Evolutionary conservation across 2,888 invertebrate genomes (phyloP).

Genomic region (Dryadula phaetusa): DNA sequence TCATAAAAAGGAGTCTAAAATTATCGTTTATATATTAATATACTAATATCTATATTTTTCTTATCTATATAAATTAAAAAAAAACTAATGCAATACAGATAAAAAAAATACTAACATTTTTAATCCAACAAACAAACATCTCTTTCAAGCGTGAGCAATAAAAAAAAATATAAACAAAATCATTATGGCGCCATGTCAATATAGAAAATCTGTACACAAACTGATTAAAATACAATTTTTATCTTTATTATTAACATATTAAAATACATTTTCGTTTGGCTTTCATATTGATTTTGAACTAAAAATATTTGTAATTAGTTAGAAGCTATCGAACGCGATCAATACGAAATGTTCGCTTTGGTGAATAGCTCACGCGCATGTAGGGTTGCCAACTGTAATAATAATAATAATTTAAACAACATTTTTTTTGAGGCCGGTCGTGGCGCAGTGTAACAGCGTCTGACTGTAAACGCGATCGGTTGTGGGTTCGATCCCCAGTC

Average conservation of each 20-base stretch:
- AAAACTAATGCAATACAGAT: no score
- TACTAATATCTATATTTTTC: no score
- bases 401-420: neutral
- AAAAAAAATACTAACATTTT: neutral
- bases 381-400: slow-evolving; percentile 58
- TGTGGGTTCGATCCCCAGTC: no score
- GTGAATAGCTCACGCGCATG: slow-evolving; percentile 58
- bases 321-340: slow-evolving; percentile 64
- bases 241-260: neutral
- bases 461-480: no score
- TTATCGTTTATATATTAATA: no score
- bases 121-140: slow-evolving; percentile 2
- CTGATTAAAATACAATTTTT: slow-evolving; percentile 11
- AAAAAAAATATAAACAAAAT: slow-evolving; percentile 51
- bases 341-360: slow-evolving; percentile 66
- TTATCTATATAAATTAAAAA: no score
- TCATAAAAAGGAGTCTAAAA: no score
- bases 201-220: slow-evolving; percentile 42
- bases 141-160: slow-evolving; percentile 25
- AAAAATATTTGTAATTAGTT: slow-evolving; percentile 52
- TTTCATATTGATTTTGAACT: slow-evolving; percentile 29
- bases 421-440: no score
- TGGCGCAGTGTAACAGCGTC: no score
- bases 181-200: slow-evolving; percentile 52
- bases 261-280: slow-evolving; percentile 20